phyloP scores from a whole-genome alignment of 2,797 vertebrate genomes.

The Etheostoma perlongum region DNA sequence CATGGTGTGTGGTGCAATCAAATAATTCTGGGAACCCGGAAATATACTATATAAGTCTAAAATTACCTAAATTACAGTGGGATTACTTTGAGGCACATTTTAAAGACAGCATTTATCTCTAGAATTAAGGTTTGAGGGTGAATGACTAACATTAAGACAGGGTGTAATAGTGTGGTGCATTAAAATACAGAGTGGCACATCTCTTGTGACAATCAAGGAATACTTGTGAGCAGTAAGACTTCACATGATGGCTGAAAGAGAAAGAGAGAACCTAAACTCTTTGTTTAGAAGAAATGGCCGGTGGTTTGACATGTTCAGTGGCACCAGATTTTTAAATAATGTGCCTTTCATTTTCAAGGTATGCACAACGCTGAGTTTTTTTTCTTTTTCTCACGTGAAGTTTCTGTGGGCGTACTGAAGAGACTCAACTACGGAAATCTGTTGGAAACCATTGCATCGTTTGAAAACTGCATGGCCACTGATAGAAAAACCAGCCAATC shows the following conservation, averaged over 20 bases:
- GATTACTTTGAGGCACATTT: slow-evolving; percentile 14
- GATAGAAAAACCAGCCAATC: not conserved
- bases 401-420: not conserved
- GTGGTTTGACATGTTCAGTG: slow-evolving; percentile 14
- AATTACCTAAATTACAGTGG: slow-evolving; percentile 66
- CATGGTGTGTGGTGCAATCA: slow-evolving; percentile 41
- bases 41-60: slow-evolving; percentile 54
- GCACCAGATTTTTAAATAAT: slow-evolving; percentile 19
- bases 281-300: slow-evolving; percentile 26
- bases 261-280: slow-evolving; percentile 18
- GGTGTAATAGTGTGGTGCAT: slow-evolving; percentile 23
- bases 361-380: not conserved
- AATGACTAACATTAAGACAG: slow-evolving; percentile 47
- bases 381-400: not conserved
- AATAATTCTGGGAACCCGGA: slow-evolving; percentile 53
- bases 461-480: not conserved
- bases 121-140: slow-evolving; percentile 42
- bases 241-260: slow-evolving; percentile 38
- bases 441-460: slow-evolving; percentile 11
- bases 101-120: slow-evolving; percentile 30
- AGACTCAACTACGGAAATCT: not conserved
- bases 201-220: slow-evolving; percentile 44
- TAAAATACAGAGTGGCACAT: slow-evolving; percentile 21
- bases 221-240: slow-evolving; percentile 29
- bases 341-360: not conserved